Evolutionary conservation across 1,140 invertebrate genomes (phyloP).

Genomic region (Diorhabda sublineata): DNA sequence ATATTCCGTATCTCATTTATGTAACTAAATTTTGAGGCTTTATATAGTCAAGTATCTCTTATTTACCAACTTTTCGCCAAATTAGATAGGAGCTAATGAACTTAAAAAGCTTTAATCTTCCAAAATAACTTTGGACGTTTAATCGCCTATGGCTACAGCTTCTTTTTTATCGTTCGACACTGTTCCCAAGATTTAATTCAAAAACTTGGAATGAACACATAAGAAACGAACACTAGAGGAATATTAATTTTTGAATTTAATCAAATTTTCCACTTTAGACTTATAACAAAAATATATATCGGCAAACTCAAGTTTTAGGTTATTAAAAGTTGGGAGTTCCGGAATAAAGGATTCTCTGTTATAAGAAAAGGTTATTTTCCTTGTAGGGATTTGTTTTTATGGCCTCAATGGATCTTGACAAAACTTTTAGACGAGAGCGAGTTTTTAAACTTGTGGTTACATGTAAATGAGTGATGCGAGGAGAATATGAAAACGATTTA

Average conservation of each 20-base stretch:
- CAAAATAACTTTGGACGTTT: no score
- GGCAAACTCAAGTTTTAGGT: slow-evolving; percentile 1
- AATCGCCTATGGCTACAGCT: no score
- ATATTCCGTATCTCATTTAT: no score
- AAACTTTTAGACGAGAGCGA: not conserved
- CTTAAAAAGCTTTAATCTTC: no score
- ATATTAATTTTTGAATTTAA: slow-evolving; percentile 1
- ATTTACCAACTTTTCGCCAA: no score
- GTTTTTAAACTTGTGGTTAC: slow-evolving; percentile 1
- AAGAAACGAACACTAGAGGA: not conserved
- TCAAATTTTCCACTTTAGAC: not conserved
- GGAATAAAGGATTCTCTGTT: not conserved
- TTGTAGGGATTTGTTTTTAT: not conserved
- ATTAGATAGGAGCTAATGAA: no score
- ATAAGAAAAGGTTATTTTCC: slow-evolving; percentile 1
- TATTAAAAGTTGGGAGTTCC: not conserved
- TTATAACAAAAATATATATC: not conserved
- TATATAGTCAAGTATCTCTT: no score
- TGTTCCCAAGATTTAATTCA: no score
- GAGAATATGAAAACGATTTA: slow-evolving; percentile 2
- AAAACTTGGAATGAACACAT: not conserved
- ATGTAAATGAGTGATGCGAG: slow-evolving; percentile 2
- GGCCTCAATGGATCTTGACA: not conserved
- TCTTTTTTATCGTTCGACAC: no score
- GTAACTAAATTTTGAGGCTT: no score